phyloP scores from a whole-genome alignment of 2,797 vertebrate genomes.

The Vireo griseus region DNA sequence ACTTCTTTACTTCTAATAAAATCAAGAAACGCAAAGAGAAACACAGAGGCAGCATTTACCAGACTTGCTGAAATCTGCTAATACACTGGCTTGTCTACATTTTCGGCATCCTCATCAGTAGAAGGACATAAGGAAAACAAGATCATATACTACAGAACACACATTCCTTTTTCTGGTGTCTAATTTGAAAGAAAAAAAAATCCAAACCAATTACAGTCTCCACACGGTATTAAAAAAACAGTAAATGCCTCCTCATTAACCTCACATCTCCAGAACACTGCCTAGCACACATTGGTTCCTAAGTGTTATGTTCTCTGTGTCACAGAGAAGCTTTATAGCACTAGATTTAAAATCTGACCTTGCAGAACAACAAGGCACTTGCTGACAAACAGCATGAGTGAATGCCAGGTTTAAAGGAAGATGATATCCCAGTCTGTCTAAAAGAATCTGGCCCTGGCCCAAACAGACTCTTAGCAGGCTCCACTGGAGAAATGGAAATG shows the following conservation, averaged over 20 bases:
- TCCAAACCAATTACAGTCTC: neutral
- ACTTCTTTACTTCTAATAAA: neutral
- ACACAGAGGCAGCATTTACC: neutral
- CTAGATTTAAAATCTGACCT: conserved; percentile 40
- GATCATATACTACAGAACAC: neutral
- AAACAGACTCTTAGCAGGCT: conserved; percentile 37
- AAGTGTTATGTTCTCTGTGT: neutral
- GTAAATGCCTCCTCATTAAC: neutral
- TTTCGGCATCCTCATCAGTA: neutral
- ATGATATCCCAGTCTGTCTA: conserved; percentile 20
- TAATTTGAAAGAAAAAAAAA: neutral
- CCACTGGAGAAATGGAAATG: conserved; percentile 29
- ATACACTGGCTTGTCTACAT: neutral
- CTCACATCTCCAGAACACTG: neutral
- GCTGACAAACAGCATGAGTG: conserved; percentile 21
- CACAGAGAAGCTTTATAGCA: neutral
- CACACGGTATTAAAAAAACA: neutral
- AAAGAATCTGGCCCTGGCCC: conserved; percentile 18
- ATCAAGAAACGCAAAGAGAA: neutral
- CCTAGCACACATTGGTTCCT: neutral
- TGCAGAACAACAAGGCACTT: conserved; percentile 10
- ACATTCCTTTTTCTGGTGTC: neutral
- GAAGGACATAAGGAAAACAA: neutral
- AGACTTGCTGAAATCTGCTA: neutral
- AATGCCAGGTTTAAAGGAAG: conserved; percentile 22